Evolutionary conservation across 2,113 vertebrate genomes (phyloP).

Genomic region (Pelusios castaneus): DNA sequence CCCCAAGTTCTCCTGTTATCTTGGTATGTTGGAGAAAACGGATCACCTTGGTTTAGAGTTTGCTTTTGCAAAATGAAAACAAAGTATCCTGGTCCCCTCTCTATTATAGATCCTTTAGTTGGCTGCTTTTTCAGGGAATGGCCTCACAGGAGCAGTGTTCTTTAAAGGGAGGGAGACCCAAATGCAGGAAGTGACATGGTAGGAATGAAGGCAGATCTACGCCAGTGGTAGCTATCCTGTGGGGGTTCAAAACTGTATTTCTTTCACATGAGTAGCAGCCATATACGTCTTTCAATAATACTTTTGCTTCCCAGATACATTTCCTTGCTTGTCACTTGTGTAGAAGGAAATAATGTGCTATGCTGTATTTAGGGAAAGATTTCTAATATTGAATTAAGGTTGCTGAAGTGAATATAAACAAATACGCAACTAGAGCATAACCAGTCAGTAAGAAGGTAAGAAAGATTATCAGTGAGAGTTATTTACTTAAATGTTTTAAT

Average conservation of each 20-base stretch:
- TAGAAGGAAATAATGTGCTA: neutral
- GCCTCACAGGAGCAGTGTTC: neutral
- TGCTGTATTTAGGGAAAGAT: neutral
- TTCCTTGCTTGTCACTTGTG: neutral
- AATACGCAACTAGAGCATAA: neutral
- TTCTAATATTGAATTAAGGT: neutral
- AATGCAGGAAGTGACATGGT: neutral
- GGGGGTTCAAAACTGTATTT: neutral
- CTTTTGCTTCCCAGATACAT: neutral
- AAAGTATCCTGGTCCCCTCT: neutral
- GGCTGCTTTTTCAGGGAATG: neutral
- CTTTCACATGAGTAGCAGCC: neutral
- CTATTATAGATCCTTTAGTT: neutral
- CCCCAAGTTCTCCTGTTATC: neutral
- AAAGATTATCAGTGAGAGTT: neutral
- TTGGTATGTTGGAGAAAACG: neutral
- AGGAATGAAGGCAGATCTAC: neutral
- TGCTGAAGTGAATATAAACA: neutral
- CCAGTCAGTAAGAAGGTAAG: neutral
- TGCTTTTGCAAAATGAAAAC: neutral
- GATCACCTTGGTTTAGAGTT: neutral
- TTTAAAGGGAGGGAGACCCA: neutral
- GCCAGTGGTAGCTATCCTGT: neutral
- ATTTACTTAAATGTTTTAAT: neutral
- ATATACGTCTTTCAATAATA: neutral